Evolutionary conservation across 1,140 invertebrate genomes (phyloP), one percentile per base, ranked within the genome.

Genomic region (Drosophila bifasciata): DNA sequence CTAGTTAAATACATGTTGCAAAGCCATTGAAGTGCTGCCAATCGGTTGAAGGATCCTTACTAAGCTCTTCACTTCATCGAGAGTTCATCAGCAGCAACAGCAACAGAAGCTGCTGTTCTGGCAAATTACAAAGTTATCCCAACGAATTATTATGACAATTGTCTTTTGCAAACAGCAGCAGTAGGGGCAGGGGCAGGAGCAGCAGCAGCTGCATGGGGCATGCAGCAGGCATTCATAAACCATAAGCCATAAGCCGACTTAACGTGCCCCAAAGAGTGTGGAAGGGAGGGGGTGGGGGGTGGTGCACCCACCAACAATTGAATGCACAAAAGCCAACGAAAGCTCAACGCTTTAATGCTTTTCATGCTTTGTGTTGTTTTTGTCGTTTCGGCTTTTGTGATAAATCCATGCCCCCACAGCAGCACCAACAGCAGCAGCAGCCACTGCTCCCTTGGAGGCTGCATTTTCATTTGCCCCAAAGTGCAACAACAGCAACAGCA

Each of bases 141-240:
- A 76, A 64, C 63, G 62, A 80, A 85, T 85, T 86, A 85, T 80
- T 74, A 77, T 76, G 72, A 69, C 81, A 80, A 85, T 85, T 80
- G 80, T 86, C 72, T 66, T 66, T 53, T 64, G 25, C 11, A 40
- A 13, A 16, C 11, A 32, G 23, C 32, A 39, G 15, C n/a, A 15
- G 23, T 21, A 3, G n/a, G n/a, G n/a, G n/a, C n/a, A n/a, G n/a
- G n/a, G n/a, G n/a, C n/a, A n/a, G n/a, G n/a, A n/a, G n/a, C n/a
- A n/a, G n/a, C n/a, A n/a, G n/a, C n/a, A n/a, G n/a, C n/a, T n/a
- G n/a, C n/a, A n/a, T n/a, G n/a, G n/a, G n/a, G n/a, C n/a, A n/a
- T n/a, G 25, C 15, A 16, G 23, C 9, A 17, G 28, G 21, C 15
- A 32, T 32, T 7, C 25, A 28, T 28, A 28, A 28, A 7, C 28